Evolutionary conservation across 2,888 invertebrate genomes (phyloP).

Genomic region (Erannis defoliaria): DNA sequence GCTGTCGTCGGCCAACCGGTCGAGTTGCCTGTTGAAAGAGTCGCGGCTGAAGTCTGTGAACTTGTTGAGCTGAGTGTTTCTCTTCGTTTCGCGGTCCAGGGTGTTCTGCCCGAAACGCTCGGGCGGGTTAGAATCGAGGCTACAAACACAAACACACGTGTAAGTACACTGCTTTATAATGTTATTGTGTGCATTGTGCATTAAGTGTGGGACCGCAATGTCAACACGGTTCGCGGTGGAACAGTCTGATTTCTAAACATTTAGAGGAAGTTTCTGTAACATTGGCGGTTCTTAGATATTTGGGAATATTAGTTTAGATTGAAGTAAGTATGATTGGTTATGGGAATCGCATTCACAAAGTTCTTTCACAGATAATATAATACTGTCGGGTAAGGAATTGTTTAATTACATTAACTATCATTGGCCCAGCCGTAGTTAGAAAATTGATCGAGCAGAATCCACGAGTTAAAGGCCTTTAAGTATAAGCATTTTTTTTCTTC

Average conservation of each 20-base stretch:
- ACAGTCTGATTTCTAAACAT: conserved; percentile 17
- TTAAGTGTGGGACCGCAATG: conserved; percentile 27
- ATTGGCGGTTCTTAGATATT: conserved; percentile 13
- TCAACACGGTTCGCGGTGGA: conserved; percentile 14
- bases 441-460: too few relatives aligned
- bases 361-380: too few relatives aligned
- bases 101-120: conserved; percentile 86
- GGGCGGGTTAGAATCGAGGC: conserved; percentile 87
- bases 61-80: conserved; percentile 88
- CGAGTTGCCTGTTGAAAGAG: conserved; percentile 78
- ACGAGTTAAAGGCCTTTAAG: too few relatives aligned
- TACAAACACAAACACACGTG: conserved; percentile 61
- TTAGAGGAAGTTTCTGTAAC: conserved; percentile 23
- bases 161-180: conserved; percentile 16
- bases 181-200: conserved; percentile 43
- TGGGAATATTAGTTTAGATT: conserved; percentile 11
- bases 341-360: neutral
- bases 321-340: conserved; percentile 2
- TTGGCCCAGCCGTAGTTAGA: too few relatives aligned
- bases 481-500: too few relatives aligned
- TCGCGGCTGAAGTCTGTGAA: conserved; percentile 77
- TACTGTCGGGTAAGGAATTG: neutral
- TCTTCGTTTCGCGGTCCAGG: conserved; percentile 87
- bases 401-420: too few relatives aligned
- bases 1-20: conserved; percentile 76